These are phyloP conservation scores for Micropoecilia bifurca DNA, from an alignment of 2,797 vertebrate species.

Conservation along the genomic window DNA sequence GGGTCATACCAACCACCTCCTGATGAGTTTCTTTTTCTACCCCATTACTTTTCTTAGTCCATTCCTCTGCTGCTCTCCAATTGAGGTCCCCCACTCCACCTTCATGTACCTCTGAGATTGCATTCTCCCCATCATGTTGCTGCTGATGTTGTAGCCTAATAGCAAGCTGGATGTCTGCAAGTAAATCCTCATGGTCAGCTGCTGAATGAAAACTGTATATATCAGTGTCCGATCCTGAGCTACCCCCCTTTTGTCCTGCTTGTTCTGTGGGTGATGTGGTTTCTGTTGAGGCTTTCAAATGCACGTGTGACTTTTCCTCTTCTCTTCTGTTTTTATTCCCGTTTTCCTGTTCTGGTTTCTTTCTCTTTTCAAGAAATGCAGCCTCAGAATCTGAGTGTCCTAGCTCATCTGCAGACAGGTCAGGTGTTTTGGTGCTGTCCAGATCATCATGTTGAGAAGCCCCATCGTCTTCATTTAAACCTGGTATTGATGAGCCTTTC, in stretches of 20 bases:
- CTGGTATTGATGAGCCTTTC: conserved; percentile 75
- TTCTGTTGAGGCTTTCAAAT: conserved; percentile 67
- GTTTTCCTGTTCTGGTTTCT: conserved; percentile 50
- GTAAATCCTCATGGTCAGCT: conserved; percentile 94
- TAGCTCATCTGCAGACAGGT: conserved; percentile 87
- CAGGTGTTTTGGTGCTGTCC: conserved; percentile 90
- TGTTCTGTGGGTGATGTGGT: conserved; percentile 69
- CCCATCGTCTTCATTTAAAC: conserved; percentile 90
- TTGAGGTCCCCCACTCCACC: conserved; percentile 60
- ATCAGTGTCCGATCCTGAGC: conserved; percentile 96
- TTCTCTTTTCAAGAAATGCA: conserved; percentile 28
- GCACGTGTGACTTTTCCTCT: conserved; percentile 67
- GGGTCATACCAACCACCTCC: conserved; percentile 76
- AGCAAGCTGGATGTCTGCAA: conserved; percentile 96
- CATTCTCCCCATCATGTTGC: conserved; percentile 80
- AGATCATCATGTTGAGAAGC: conserved; percentile 84
- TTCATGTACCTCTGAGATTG: conserved; percentile 58
- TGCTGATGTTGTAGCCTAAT: conserved; percentile 91
- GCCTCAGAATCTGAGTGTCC: conserved; percentile 87
- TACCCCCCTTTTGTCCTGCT: conserved; percentile 88
- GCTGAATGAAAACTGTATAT: conserved; percentile 99
- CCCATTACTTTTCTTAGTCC: conserved; percentile 73
- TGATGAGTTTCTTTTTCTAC: conserved; percentile 63
- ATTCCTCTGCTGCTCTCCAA: conserved; percentile 62
- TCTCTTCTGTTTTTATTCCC: background rate